These are phyloP conservation scores for Protonibea diacanthus DNA, from an alignment of 2,797 vertebrate species.

Conservation along the genomic window DNA sequence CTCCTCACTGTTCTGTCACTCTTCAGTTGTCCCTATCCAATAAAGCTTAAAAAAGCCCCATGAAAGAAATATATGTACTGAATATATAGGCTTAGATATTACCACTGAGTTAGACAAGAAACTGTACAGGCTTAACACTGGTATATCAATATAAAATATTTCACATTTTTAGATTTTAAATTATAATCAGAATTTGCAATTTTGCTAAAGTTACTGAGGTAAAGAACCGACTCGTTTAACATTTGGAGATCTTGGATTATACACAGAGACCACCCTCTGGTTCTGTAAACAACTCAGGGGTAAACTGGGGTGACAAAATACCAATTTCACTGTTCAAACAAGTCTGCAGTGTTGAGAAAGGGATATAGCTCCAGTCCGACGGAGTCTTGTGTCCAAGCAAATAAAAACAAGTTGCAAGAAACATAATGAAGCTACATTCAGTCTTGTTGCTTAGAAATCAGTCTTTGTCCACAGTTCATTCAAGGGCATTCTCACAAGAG, in stretches of 20 bases:
- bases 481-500: slow-evolving; percentile 15
- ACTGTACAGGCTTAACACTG: not conserved
- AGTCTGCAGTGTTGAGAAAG: slow-evolving; percentile 33
- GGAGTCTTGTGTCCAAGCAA: slow-evolving; percentile 53
- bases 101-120: not conserved
- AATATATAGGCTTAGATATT: not conserved
- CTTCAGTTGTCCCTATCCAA: no score
- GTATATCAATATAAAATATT: not conserved
- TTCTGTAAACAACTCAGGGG: slow-evolving; percentile 36
- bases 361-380: slow-evolving; percentile 37
- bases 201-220: not conserved
- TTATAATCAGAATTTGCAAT: slow-evolving; percentile 3
- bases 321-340: slow-evolving; percentile 69
- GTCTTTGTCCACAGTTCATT: slow-evolving; percentile 26
- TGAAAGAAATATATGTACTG: no score
- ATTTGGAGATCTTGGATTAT: slow-evolving; percentile 22
- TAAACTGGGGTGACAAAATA: slow-evolving; percentile 58
- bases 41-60: no score
- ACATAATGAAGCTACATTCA: slow-evolving; percentile 42
- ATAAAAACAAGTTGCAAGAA: slow-evolving; percentile 50
- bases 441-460: slow-evolving; percentile 26
- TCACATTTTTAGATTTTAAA: not conserved
- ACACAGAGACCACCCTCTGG: slow-evolving; percentile 13
- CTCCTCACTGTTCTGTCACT: no score
- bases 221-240: slow-evolving; percentile 14